These are phyloP conservation scores for Rhinopomastus cyanomelas DNA, from an alignment of 2,113 vertebrate genomes.

Conservation along the genomic window DNA sequence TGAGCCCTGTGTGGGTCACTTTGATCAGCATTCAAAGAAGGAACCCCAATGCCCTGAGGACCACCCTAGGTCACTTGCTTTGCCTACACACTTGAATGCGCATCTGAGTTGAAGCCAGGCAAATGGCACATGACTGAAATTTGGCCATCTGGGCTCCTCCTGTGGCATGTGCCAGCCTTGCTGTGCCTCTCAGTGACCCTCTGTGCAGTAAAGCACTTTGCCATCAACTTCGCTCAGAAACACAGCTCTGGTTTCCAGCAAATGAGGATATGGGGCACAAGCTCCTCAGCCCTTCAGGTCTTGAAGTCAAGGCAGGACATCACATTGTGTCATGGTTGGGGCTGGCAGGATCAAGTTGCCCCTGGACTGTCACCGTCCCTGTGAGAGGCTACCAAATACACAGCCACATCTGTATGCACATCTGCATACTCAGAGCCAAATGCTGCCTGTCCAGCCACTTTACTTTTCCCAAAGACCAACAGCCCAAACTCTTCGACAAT, in stretches of 20 bases:
- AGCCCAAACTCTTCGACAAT: neutral
- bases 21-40: neutral
- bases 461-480: neutral
- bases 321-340: accelerated
- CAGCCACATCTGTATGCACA: neutral
- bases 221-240: neutral
- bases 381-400: neutral
- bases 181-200: neutral
- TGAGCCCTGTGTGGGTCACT: neutral
- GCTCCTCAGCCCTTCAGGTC: neutral
- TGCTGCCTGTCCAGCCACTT: neutral
- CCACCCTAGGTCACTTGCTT: neutral
- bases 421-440: accelerated
- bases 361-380: neutral
- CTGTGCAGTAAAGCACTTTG: neutral
- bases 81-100: accelerated
- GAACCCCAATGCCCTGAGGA: accelerated
- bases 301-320: accelerated
- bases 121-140: neutral
- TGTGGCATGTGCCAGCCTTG: accelerated
- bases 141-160: neutral
- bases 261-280: accelerated
- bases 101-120: neutral
- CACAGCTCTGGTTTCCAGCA: neutral
- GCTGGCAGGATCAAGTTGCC: neutral